Conservation (phyloP, 2,113 vertebrate genomes). For the Rhabdornis inornatus region DNA sequence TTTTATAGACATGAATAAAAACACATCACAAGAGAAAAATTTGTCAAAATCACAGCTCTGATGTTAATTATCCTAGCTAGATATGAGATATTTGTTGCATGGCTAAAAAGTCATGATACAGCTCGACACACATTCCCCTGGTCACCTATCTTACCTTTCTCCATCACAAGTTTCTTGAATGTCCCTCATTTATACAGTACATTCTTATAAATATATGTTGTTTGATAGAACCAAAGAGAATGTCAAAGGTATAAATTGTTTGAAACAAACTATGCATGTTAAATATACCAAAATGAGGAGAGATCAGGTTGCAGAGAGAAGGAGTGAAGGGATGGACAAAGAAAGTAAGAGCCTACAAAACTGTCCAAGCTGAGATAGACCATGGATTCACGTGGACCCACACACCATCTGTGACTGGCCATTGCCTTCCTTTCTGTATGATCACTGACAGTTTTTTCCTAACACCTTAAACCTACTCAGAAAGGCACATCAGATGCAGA, state of each 20-base stretch:
- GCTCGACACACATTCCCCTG: background rate
- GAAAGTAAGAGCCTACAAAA: background rate
- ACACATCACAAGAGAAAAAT: background rate
- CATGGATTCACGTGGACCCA: accelerated
- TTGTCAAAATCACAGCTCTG: background rate
- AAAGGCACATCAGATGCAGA: background rate
- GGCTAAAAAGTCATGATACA: background rate
- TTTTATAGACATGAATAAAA: background rate
- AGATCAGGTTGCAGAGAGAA: background rate
- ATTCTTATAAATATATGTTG: background rate
- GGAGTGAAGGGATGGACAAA: background rate
- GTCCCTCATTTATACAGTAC: background rate
- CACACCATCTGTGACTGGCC: background rate
- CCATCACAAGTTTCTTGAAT: background rate
- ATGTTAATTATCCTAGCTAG: background rate
- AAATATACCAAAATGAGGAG: background rate
- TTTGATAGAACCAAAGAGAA: background rate
- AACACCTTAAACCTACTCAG: background rate
- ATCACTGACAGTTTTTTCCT: background rate
- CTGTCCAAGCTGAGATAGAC: background rate
- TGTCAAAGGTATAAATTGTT: background rate
- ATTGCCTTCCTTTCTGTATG: background rate
- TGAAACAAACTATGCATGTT: background rate
- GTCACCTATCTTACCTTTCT: background rate
- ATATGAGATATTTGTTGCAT: background rate